Percentiles rank a stretch among this genome's conserved stretches.
phyloP scores from a whole-genome alignment of 2,113 vertebrate genomes.

The Silurus meridionalis region DNA sequence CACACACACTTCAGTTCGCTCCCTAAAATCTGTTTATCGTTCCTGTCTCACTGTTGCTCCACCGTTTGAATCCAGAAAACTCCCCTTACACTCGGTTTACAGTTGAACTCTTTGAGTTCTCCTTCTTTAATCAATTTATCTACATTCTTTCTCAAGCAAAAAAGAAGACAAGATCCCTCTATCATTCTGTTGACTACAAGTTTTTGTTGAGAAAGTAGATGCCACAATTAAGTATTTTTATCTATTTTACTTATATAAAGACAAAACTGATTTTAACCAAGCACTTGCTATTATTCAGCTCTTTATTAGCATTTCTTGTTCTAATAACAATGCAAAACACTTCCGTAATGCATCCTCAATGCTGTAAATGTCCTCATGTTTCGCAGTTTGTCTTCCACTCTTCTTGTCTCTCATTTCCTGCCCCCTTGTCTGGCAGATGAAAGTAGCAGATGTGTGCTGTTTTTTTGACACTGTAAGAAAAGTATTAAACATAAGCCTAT shows the following conservation, averaged over 20 bases:
- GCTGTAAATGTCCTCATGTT: not conserved
- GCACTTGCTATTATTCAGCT: not conserved
- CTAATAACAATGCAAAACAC: not conserved
- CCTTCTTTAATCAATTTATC: slow-evolving; percentile 12
- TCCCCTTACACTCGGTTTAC: slow-evolving; percentile 26
- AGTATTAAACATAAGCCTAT: too few relatives aligned
- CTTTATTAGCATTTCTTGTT: not conserved
- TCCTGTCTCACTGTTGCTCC: slow-evolving; percentile 33
- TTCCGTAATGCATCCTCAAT: not conserved
- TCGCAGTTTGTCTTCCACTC: not conserved
- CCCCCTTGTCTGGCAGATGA: too few relatives aligned
- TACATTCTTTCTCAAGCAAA: slow-evolving; percentile 10
- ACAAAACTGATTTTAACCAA: not conserved
- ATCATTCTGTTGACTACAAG: not conserved
- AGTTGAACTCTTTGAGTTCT: slow-evolving; percentile 1
- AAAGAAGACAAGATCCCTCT: too few relatives aligned
- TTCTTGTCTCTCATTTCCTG: too few relatives aligned
- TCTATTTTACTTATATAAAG: not conserved
- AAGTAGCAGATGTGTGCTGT: too few relatives aligned
- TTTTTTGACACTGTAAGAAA: too few relatives aligned
- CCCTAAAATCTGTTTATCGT: slow-evolving; percentile 31
- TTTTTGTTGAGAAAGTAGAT: not conserved
- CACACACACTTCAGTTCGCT: not conserved
- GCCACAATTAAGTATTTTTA: not conserved
- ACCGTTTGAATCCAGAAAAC: slow-evolving; percentile 9